Base-by-base conservation (phyloP, 1,140 invertebrate genomes). In the Heliconius melpomene region DNA sequence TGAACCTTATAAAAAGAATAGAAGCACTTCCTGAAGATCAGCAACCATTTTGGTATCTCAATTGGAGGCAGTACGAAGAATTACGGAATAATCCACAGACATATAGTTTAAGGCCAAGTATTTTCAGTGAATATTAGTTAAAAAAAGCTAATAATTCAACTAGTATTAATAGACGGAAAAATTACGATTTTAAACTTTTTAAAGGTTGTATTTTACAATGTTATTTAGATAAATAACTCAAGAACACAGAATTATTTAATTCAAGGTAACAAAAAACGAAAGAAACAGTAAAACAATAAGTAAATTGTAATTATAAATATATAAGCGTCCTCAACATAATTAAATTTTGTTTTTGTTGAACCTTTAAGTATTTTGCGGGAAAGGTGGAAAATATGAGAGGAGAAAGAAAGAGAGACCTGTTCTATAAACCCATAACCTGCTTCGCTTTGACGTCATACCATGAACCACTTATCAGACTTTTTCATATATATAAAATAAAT, bases 31-130 rank as follows among this genome's bases (percentile, higher is more conserved):
- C 95, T 7, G 85, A 89, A 1, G 95, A 96, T 7, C 93, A 95
- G n/a, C 90, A 92, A 81, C 96, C 96, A 0, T 96, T 96, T 82
- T 96, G 95, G 95, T 95, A 93, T 52, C 40, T 96, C 5, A 96
- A 96, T 79, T 93, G 94, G 88, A 87, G 90, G 40, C 89, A 94
- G 3, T 95, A 96, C 23, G 93, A 95, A 66, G 89, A 73, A 3
- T 74, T 93, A 1, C 93, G 94, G 40, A 89, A 85, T 36, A 90
- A 90, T 40, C 91, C 89, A 18, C 87, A 91, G 77, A 90, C 86
- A 8, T 93, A 86, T 23, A 88, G 85, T 2, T 79, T 82, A 18
- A 88, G 85, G 29, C 87, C 86, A 0, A 92, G 87, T 74, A 76
- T 52, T 13, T 92, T 91, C 74, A 54, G 57, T 26, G 9, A 66